These are phyloP conservation scores for Morpho helenor DNA, from an alignment of 2,888 invertebrate genomes.

Conservation along the genomic window DNA sequence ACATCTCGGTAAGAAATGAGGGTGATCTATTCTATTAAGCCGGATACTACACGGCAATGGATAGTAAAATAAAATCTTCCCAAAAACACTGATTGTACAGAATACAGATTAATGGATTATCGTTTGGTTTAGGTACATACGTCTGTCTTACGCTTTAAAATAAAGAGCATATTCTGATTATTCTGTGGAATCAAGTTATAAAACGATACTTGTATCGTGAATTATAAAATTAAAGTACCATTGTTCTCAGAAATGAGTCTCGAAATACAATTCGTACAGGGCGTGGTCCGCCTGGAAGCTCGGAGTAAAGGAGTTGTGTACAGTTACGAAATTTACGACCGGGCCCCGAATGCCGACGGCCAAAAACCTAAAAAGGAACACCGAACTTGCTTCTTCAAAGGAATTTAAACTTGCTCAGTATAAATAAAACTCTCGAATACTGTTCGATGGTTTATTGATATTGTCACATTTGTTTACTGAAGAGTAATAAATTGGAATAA, in stretches of 20 bases:
- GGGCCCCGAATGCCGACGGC: conserved; percentile 16
- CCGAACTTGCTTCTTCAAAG: conserved; percentile 19
- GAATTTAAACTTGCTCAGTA: conserved; percentile 7
- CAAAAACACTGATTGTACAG: too few relatives aligned
- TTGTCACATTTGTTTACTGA: background rate
- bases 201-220: conserved; percentile 1
- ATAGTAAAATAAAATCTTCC: too few relatives aligned
- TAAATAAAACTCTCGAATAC: conserved; percentile 4
- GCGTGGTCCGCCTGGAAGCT: conserved; percentile 22
- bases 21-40: too few relatives aligned
- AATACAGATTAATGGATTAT: too few relatives aligned
- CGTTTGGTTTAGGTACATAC: too few relatives aligned
- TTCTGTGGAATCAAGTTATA: background rate
- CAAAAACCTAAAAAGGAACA: conserved; percentile 24
- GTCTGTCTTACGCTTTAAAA: too few relatives aligned
- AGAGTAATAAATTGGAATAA: background rate
- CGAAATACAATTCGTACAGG: conserved; percentile 22
- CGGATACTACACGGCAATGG: too few relatives aligned
- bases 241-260: conserved; percentile 14
- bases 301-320: conserved; percentile 22
- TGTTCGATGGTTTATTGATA: conserved; percentile 2
- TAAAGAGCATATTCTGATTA: background rate
- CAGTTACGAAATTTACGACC: conserved; percentile 26
- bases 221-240: conserved; percentile 4
- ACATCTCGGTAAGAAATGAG: too few relatives aligned